These are phyloP conservation scores for Platycnemis pennipes DNA, from an alignment of 2,888 invertebrate genomes.

Conservation along the genomic window DNA sequence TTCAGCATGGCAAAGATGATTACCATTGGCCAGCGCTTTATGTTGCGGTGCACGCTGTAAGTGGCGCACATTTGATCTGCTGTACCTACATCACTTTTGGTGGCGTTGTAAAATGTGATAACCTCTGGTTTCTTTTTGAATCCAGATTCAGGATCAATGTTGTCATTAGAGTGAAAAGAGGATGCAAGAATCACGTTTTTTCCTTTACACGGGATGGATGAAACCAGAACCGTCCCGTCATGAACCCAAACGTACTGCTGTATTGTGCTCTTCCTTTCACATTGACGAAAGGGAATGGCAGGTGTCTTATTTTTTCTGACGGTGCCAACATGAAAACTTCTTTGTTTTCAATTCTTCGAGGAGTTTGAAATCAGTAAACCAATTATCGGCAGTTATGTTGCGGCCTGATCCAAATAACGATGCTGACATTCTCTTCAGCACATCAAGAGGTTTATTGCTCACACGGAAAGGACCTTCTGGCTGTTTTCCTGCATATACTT, in stretches of 20 bases:
- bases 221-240: no score
- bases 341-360: background rate
- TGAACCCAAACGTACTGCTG: no score
- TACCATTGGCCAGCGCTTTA: slow-evolving; percentile 50
- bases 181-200: slow-evolving; percentile 26
- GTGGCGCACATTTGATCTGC: slow-evolving; percentile 67
- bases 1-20: slow-evolving; percentile 35
- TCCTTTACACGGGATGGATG: slow-evolving; percentile 37
- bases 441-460: no score
- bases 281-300: no score
- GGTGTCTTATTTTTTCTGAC: no score
- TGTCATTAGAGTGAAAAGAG: background rate
- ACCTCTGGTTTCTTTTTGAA: background rate
- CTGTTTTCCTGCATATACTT: no score
- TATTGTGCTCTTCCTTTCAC: no score
- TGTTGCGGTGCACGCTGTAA: slow-evolving; percentile 59
- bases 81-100: slow-evolving; percentile 58
- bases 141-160: background rate
- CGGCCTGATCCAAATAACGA: background rate
- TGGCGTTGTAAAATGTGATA: background rate
- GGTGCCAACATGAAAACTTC: no score
- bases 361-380: slow-evolving; percentile 21
- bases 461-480: no score
- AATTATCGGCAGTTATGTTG: slow-evolving; percentile 28
- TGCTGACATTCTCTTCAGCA: no score